These are phyloP conservation scores for Saccostrea cuccullata DNA, from an alignment of 1,140 invertebrate species.

Conservation along the genomic window DNA sequence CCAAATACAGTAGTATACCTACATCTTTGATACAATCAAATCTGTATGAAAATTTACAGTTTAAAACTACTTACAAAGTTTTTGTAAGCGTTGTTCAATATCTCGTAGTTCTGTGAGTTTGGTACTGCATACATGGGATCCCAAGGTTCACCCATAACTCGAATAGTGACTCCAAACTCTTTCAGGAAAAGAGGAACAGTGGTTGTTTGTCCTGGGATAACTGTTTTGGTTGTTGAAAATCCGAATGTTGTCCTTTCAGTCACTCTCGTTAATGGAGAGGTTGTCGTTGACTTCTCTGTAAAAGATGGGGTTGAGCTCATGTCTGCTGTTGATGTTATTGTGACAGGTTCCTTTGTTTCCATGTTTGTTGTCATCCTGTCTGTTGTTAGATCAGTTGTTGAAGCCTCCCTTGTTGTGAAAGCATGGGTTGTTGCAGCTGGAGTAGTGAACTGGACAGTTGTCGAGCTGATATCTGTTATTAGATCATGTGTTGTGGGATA, in stretches of 20 bases:
- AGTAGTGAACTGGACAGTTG: not conserved
- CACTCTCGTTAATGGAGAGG: not conserved
- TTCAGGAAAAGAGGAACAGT: not conserved
- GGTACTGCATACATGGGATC: not conserved
- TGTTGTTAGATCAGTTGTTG: not conserved
- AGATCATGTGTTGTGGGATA: not conserved
- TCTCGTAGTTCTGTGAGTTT: not conserved
- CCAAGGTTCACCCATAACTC: not conserved
- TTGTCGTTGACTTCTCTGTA: not conserved
- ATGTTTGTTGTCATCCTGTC: not conserved
- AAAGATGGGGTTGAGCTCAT: not conserved
- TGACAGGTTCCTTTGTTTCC: not conserved
- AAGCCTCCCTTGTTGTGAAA: not conserved
- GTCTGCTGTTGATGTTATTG: not conserved
- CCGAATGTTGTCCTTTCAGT: not conserved
- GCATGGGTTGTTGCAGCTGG: not conserved
- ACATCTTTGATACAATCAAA: not conserved
- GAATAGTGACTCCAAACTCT: not conserved
- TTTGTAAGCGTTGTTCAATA: not conserved
- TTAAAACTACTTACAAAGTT: constrained; percentile 2
- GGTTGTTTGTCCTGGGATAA: not conserved
- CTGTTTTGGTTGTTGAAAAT: not conserved
- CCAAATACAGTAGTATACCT: not conserved
- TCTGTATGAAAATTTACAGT: not conserved
- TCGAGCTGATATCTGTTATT: not conserved